phyloP scores from a whole-genome alignment of 2,797 vertebrate species.

The Xiphorhynchus erythropygius region DNA sequence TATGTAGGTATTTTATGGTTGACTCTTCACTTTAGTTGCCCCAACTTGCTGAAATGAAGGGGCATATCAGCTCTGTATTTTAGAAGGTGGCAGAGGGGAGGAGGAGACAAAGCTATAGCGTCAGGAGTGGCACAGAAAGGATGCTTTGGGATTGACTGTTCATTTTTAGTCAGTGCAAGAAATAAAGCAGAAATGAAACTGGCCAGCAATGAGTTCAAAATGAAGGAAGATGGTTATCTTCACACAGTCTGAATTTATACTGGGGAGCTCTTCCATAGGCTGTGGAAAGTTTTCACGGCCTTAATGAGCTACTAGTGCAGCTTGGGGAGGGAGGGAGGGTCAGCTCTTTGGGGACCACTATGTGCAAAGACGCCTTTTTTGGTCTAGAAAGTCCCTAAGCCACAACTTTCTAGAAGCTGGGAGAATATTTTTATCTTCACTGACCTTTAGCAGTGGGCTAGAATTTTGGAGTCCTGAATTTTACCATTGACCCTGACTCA shows the following conservation, averaged over 20 bases:
- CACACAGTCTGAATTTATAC: background rate
- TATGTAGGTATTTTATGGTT: background rate
- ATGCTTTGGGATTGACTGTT: background rate
- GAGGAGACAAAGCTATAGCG: background rate
- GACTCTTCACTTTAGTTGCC: background rate
- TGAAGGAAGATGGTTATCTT: background rate
- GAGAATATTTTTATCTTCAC: slow-evolving; percentile 6
- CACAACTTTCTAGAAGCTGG: background rate
- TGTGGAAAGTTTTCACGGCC: background rate
- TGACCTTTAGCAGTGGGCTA: slow-evolving; percentile 7
- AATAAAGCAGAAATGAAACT: background rate
- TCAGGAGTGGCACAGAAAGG: background rate
- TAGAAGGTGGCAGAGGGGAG: background rate
- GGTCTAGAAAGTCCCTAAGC: background rate
- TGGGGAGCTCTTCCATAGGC: background rate
- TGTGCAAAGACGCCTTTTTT: slow-evolving; percentile 14
- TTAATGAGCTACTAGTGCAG: background rate
- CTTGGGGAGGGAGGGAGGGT: background rate
- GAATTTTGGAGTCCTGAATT: background rate
- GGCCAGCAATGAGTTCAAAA: background rate
- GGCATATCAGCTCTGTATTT: background rate
- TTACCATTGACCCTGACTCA: background rate
- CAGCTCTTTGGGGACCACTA: background rate
- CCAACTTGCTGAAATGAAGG: background rate
- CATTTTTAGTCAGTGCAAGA: background rate